phyloP scores from a whole-genome alignment of 1,140 invertebrate genomes.

The Grapholita molesta region DNA sequence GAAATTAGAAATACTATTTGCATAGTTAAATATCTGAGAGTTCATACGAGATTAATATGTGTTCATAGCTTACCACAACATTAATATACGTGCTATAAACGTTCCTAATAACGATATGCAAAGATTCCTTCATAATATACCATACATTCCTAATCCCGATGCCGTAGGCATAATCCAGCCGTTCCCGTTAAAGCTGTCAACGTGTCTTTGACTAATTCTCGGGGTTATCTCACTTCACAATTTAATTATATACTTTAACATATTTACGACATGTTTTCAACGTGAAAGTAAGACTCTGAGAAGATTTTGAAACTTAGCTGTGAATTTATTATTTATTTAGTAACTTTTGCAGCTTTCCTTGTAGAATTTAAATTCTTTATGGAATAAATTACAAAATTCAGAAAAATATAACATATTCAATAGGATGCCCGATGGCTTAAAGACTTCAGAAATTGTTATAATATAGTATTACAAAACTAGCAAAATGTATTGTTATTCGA shows the following conservation, averaged over 20 bases:
- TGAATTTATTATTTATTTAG: not conserved
- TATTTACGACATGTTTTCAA: not conserved
- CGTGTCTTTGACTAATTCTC: conserved; percentile 7
- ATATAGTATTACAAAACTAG: too few species aligned
- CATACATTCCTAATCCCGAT: not conserved
- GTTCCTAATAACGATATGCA: not conserved
- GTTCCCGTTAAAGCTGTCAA: conserved; percentile 7
- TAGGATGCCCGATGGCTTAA: too few species aligned
- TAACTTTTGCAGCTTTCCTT: not conserved
- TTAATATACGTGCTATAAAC: not conserved
- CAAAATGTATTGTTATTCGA: too few species aligned
- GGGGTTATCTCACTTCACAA: conserved; percentile 4
- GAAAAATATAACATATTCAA: too few species aligned
- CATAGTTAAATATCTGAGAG: too few species aligned
- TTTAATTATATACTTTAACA: conserved; percentile 8
- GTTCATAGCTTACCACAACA: not conserved
- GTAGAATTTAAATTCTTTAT: too few species aligned
- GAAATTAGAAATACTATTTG: too few species aligned
- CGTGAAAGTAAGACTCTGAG: not conserved
- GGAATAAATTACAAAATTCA: too few species aligned
- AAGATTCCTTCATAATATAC: not conserved
- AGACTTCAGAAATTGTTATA: too few species aligned
- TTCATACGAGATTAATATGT: too few species aligned
- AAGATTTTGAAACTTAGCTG: conserved; percentile 1
- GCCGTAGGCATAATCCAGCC: not conserved